Percentiles rank a stretch among this genome's conserved stretches.
phyloP scores from a whole-genome alignment of 2,113 vertebrate species.

The Gnathonemus longibarbis region DNA sequence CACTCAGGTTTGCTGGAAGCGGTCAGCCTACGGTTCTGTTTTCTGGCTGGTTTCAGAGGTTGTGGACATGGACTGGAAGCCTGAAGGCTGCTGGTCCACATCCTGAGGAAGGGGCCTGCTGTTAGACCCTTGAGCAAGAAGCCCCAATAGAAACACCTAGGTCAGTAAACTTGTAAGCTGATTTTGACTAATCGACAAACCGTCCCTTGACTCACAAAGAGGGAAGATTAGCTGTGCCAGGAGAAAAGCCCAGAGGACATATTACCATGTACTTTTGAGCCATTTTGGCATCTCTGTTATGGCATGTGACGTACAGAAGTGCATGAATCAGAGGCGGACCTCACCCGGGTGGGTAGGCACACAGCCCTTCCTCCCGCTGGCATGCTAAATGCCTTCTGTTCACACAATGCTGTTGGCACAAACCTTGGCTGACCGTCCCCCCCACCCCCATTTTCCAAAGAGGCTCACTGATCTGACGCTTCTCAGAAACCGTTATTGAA shows the following conservation, averaged over 20 bases:
- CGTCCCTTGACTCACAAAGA: background rate
- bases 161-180: background rate
- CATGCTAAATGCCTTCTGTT: slow-evolving; percentile 4
- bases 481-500: background rate
- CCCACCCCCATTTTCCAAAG: background rate
- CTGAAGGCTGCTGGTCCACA: background rate
- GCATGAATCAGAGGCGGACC: background rate
- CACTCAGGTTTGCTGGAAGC: background rate
- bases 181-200: background rate
- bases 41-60: background rate
- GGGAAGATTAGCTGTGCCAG: background rate
- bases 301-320: background rate
- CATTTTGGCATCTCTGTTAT: background rate
- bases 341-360: background rate
- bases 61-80: background rate
- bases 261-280: background rate
- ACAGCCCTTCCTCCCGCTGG: background rate
- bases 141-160: background rate
- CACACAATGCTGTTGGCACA: slow-evolving; percentile 10
- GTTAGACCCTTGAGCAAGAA: background rate
- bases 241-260: background rate
- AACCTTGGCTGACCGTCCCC: background rate
- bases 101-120: background rate
- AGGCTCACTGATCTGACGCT: background rate
- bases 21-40: background rate